These are phyloP conservation scores for Campylomormyrus tamandua DNA, from an alignment of 2,113 vertebrate species.

Conservation along the genomic window DNA sequence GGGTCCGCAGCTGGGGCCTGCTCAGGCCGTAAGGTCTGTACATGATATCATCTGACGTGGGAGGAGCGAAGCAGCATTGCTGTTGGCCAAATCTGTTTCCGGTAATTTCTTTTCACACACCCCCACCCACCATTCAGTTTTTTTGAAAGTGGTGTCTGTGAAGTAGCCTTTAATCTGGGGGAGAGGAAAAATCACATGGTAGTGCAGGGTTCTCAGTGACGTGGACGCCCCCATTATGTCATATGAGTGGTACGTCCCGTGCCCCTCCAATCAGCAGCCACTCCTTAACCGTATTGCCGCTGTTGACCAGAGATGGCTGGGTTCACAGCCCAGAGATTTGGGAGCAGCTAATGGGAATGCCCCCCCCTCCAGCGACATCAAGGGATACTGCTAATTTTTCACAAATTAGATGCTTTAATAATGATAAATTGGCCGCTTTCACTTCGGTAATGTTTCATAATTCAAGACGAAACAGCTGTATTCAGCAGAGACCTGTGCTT, in stretches of 20 bases:
- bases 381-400: background rate
- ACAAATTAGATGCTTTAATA: constrained; percentile 4
- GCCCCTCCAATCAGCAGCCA: constrained; percentile 38
- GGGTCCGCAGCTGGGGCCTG: background rate
- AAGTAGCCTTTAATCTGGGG: background rate
- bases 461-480: background rate
- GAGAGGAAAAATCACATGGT: constrained; percentile 16
- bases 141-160: background rate
- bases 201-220: constrained; percentile 20
- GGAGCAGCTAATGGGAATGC: background rate
- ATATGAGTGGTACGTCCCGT: constrained; percentile 41
- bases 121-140: background rate
- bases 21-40: background rate
- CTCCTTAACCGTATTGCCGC: constrained; percentile 40
- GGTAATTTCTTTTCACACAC: background rate
- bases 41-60: background rate
- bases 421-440: background rate
- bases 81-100: background rate
- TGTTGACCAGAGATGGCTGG: constrained; percentile 46
- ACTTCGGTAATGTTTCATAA: background rate
- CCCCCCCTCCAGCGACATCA: background rate
- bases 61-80: background rate
- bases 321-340: constrained; percentile 17
- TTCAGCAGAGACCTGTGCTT: background rate
- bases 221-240: constrained; percentile 28